Base-by-base conservation (phyloP, 2,888 invertebrate species). In the Temnothorax rugatulus region DNA sequence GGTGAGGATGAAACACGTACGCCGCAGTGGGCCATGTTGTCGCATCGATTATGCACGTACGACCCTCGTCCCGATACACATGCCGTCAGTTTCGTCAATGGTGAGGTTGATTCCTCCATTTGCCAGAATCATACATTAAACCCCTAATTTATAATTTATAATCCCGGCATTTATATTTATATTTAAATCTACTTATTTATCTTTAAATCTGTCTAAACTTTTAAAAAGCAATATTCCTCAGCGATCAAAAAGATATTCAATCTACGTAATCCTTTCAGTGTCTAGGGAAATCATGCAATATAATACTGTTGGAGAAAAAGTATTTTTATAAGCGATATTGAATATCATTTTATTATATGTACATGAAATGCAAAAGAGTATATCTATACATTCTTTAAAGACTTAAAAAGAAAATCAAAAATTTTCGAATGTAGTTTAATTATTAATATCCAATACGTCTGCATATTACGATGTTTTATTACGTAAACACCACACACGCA, bases 11-110 rank as follows among this genome's bases (percentile, higher is more conserved):
- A 52, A 74, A 63, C 61, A 63, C 38, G 84, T 86, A 63, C 38
- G 84, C 86, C 85, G 87, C 88, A 87, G 84, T 88, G 88, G 87
- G 88, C 86, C 86, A 89, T 89, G 88, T 89, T 88, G 90, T 84
- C 88, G 92, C 91, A 93, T 93, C 93, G 93, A 93, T 93, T 93
- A 92, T 91, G 91, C 88, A 91, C 85, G 75, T 84, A 86, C 87
- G 93, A 92, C 90, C 90, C 88, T 86, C 90, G 91, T 91, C 91
- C 89, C 88, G 86, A 88, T 90, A 84, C 47, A 84, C 75, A 66
- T 76, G 54, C 41, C 25, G 57, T 81, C 64, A 83, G 79, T 83
- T 84, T 77, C 52, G 87, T 90, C 86, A 90, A 89, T 90, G 89
- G 84, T 75, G 85, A 85, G 69, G 81, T 61, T 75, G 68, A 74